Evolutionary conservation across 2,113 vertebrate species (phyloP).

Genomic region (Oncorhynchus masou): DNA sequence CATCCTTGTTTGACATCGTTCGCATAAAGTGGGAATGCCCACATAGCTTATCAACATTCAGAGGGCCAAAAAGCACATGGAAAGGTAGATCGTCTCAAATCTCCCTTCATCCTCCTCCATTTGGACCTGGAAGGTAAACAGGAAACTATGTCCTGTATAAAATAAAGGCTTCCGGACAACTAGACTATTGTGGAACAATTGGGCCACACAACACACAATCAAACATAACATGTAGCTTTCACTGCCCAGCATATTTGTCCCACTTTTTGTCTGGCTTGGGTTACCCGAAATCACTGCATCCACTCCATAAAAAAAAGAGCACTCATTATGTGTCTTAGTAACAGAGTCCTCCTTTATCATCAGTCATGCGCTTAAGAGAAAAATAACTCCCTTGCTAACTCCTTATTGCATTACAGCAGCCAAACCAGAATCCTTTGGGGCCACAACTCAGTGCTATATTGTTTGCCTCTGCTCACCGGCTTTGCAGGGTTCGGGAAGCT

Average conservation of each 20-base stretch:
- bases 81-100: neutral
- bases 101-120: neutral
- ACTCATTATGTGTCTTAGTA: conserved; percentile 44
- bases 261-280: neutral
- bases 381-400: neutral
- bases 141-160: neutral
- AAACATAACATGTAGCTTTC: neutral
- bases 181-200: neutral
- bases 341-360: conserved; percentile 47
- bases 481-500: no score
- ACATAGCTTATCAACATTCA: neutral
- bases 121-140: neutral
- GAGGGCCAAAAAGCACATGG: neutral
- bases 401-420: conserved; percentile 17
- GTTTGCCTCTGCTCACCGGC: neutral
- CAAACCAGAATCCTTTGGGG: conserved; percentile 10
- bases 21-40: neutral
- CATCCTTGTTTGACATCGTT: neutral
- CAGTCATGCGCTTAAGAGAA: conserved; percentile 36
- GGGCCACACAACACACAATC: neutral
- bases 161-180: neutral
- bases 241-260: neutral
- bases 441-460: conserved; percentile 9
- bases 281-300: neutral
- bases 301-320: conserved; percentile 13